phyloP scores from a whole-genome alignment of 2,797 vertebrate genomes.

The Threskiornis aethiopicus region DNA sequence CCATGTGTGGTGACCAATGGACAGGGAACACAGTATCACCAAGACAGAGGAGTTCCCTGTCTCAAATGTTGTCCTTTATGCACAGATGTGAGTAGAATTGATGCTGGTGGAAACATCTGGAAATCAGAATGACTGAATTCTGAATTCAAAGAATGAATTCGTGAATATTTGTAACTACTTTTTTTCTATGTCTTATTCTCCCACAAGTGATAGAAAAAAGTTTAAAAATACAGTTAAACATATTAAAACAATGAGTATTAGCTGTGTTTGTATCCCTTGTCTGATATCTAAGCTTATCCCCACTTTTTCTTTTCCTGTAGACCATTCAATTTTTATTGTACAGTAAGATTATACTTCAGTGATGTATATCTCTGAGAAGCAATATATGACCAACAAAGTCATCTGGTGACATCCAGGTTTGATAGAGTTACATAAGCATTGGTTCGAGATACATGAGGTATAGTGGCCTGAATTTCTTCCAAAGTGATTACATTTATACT shows the following conservation, averaged over 20 bases:
- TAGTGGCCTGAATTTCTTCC: not conserved
- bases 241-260: not conserved
- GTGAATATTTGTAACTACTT: not conserved
- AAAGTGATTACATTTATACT: not conserved
- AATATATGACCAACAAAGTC: not conserved
- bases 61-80: not conserved
- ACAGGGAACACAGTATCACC: not conserved
- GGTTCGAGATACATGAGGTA: not conserved
- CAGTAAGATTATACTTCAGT: not conserved
- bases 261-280: not conserved
- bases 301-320: not conserved
- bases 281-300: not conserved
- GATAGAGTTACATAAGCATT: not conserved
- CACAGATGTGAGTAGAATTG: not conserved
- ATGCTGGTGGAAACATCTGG: not conserved
- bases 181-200: not conserved
- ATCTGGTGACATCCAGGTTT: not conserved
- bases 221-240: not conserved
- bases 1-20: fast-evolving
- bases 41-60: not conserved
- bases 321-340: not conserved
- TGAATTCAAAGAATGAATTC: not conserved
- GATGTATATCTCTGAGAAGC: not conserved
- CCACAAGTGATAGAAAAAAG: not conserved
- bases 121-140: not conserved